Evolutionary conservation across 2,888 invertebrate species (phyloP).

Genomic region (Eurois occulta): DNA sequence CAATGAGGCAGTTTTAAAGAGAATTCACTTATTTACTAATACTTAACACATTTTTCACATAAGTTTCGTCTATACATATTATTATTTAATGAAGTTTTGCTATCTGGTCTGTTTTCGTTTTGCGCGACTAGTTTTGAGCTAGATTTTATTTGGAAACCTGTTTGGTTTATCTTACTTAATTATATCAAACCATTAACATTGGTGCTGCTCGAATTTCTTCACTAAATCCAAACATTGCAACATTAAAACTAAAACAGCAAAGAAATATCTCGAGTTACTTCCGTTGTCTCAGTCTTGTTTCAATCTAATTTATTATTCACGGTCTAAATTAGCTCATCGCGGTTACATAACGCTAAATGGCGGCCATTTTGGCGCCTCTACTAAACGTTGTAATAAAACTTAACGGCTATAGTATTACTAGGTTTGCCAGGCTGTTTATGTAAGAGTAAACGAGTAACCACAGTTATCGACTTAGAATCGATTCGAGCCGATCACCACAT

Average conservation of each 20-base stretch:
- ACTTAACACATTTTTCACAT: too few relatives aligned
- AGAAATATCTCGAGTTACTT: background rate
- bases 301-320: slow-evolving; percentile 28
- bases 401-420: slow-evolving; percentile 17
- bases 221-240: background rate
- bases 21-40: too few relatives aligned
- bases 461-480: background rate
- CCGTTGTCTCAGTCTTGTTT: slow-evolving; percentile 35
- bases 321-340: slow-evolving; percentile 23
- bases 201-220: background rate
- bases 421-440: slow-evolving; percentile 2
- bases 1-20: too few relatives aligned
- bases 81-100: background rate
- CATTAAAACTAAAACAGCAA: background rate
- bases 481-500: too few relatives aligned
- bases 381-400: slow-evolving; percentile 14
- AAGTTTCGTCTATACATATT: too few relatives aligned
- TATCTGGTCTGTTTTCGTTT: background rate
- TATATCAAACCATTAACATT: background rate
- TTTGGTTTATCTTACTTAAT: background rate
- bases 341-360: slow-evolving; percentile 50
- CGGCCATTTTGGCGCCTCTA: slow-evolving; percentile 25
- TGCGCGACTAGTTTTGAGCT: background rate
- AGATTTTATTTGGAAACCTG: background rate
- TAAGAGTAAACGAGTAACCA: slow-evolving; percentile 3